Conservation (phyloP, 2,113 vertebrate species). For the Mormyrus lacerda region DNA sequence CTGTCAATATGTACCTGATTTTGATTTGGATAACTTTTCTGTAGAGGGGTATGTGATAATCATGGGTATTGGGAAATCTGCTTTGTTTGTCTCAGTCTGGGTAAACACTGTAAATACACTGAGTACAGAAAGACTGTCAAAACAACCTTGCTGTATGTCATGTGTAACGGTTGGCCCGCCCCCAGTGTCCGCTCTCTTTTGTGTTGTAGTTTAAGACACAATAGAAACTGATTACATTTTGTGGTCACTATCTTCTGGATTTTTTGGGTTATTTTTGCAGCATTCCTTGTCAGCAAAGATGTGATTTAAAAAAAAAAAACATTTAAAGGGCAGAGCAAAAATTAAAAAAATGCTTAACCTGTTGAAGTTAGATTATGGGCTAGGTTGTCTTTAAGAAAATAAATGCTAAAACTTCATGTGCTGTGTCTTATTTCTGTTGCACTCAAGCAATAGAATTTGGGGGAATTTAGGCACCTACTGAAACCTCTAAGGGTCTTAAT, state of each 20-base stretch:
- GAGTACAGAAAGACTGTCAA: constrained; percentile 76
- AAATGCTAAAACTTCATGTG: constrained; percentile 87
- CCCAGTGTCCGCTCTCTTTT: constrained; percentile 66
- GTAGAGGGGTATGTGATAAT: constrained; percentile 44
- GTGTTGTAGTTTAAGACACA: constrained; percentile 88
- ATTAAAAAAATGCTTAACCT: constrained; percentile 66
- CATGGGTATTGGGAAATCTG: constrained; percentile 61
- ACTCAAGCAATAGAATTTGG: neutral
- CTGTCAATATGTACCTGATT: constrained; percentile 60
- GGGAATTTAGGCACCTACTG: neutral
- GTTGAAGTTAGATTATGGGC: constrained; percentile 80
- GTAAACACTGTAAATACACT: constrained; percentile 71
- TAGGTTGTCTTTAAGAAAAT: constrained; percentile 96
- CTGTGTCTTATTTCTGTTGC: constrained; percentile 39
- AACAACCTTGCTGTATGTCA: constrained; percentile 84
- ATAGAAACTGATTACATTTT: constrained; percentile 94
- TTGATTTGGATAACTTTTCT: constrained; percentile 62
- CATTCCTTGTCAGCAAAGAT: constrained; percentile 97
- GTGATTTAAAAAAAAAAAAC: constrained; percentile 89
- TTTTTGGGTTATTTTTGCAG: constrained; percentile 88
- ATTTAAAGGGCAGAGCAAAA: constrained; percentile 44
- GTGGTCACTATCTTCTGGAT: constrained; percentile 96
- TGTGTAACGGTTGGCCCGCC: constrained; percentile 72
- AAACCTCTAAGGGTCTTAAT: neutral
- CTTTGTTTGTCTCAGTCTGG: constrained; percentile 67